phyloP scores from a whole-genome alignment of 2,113 vertebrate species.

The Zonotrichia leucophrys region DNA sequence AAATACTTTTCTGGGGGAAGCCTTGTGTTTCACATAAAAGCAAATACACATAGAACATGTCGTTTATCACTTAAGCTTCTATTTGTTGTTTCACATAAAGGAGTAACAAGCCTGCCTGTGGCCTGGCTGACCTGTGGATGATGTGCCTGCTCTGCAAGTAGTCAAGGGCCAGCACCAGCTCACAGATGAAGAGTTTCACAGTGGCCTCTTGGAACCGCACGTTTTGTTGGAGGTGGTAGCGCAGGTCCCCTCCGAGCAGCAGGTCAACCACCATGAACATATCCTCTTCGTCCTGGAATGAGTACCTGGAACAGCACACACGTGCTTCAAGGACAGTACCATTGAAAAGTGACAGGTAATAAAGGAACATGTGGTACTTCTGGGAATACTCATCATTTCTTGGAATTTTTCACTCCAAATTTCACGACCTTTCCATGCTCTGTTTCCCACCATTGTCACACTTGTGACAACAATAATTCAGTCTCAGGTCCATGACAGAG shows the following conservation, averaged over 20 bases:
- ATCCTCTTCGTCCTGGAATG: constrained; percentile 97
- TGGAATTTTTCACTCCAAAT: not conserved
- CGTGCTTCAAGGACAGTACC: not conserved
- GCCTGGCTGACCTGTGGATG: constrained; percentile 88
- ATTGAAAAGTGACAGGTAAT: not conserved
- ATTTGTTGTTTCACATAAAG: not conserved
- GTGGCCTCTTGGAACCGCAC: constrained; percentile 90
- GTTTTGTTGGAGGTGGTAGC: constrained; percentile 96
- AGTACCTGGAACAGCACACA: constrained; percentile 82
- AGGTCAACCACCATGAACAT: constrained; percentile 99
- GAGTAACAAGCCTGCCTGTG: not conserved
- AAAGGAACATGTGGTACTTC: not conserved
- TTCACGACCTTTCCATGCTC: not conserved
- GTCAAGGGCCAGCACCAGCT: constrained; percentile 89
- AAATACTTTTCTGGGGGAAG: not conserved
- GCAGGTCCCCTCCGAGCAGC: constrained; percentile 93
- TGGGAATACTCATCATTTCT: not conserved
- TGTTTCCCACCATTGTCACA: rapidly evolving
- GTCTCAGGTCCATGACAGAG: not conserved
- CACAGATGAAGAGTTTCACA: constrained; percentile 92
- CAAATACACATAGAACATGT: rapidly evolving
- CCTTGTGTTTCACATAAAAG: not conserved
- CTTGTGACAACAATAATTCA: no score
- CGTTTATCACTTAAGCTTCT: not conserved
- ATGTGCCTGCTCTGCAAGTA: constrained; percentile 89